Evolutionary conservation across 2,797 vertebrate species (phyloP).

Genomic region (Nasua narica): DNA sequence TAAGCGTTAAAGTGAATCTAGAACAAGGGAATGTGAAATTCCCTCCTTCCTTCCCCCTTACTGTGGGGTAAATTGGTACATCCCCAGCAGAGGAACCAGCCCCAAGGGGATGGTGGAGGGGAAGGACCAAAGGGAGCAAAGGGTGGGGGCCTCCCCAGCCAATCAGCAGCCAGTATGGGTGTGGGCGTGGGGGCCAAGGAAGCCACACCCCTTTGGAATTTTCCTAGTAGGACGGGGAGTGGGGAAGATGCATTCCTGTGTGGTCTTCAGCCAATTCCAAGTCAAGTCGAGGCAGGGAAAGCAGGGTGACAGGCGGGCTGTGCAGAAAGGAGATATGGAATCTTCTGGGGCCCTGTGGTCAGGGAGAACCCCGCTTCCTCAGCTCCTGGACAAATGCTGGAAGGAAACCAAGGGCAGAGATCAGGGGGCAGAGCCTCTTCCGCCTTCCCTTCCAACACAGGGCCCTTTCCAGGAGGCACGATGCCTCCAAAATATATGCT

Average conservation of each 20-base stretch:
- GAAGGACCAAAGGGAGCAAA: constrained; percentile 52
- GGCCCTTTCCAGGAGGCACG: not conserved
- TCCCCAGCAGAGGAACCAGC: constrained; percentile 75
- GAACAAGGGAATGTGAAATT: constrained; percentile 63
- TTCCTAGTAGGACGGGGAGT: constrained; percentile 41
- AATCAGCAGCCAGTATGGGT: constrained; percentile 70
- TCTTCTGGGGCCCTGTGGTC: constrained; percentile 64
- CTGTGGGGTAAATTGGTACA: constrained; percentile 52
- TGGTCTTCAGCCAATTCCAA: constrained; percentile 58
- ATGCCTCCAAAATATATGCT: not conserved
- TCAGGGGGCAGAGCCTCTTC: not conserved
- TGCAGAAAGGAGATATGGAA: not conserved
- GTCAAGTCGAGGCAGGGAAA: constrained; percentile 61
- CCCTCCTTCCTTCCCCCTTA: constrained; percentile 53
- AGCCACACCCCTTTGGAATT: constrained; percentile 55
- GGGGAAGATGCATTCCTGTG: constrained; percentile 55
- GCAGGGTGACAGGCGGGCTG: constrained; percentile 43
- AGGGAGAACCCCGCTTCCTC: constrained; percentile 85
- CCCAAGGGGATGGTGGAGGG: constrained; percentile 63
- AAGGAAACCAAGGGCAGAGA: not conserved
- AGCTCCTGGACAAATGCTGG: constrained; percentile 88
- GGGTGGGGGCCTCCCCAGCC: constrained; percentile 53
- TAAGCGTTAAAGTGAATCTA: constrained; percentile 79
- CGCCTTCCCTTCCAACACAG: not conserved
- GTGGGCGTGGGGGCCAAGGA: not conserved